Conservation (phyloP, 2,888 invertebrate species). For the Mythimna pallens region DNA sequence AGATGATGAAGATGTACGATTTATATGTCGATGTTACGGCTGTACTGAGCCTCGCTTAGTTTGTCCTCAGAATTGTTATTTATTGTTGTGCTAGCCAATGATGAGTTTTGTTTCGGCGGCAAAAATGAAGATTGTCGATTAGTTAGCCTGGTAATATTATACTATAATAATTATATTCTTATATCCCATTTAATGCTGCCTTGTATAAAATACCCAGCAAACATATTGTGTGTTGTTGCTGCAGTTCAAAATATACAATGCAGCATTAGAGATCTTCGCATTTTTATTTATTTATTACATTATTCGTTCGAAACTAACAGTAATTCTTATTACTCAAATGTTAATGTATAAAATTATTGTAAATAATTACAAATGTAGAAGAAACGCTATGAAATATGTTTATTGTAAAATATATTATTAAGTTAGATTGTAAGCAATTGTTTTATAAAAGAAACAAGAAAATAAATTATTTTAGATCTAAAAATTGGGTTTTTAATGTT, state of each 20-base stretch:
- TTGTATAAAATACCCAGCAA: constrained; percentile 32
- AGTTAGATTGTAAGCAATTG: constrained; percentile 84
- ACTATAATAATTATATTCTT: constrained; percentile 40
- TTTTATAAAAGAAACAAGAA: constrained; percentile 88
- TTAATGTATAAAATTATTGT: constrained; percentile 77
- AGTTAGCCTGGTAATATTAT: constrained; percentile 41
- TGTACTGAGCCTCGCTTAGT: constrained; percentile 49
- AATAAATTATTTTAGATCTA: constrained; percentile 90
- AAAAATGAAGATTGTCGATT: constrained; percentile 13
- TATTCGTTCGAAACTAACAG: constrained; percentile 32
- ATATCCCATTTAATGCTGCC: constrained; percentile 36
- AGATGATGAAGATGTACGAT: constrained; percentile 56
- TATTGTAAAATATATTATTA: constrained; percentile 83
- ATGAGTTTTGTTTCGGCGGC: constrained; percentile 29
- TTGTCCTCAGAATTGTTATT: constrained; percentile 54
- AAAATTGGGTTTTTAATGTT: constrained; percentile 31
- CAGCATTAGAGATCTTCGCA: constrained; percentile 33
- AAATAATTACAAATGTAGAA: constrained; percentile 79
- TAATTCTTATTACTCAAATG: constrained; percentile 60
- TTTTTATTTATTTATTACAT: constrained; percentile 42
- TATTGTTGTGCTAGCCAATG: constrained; percentile 55
- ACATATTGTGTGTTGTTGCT: constrained; percentile 30
- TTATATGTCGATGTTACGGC: constrained; percentile 53
- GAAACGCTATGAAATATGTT: constrained; percentile 83
- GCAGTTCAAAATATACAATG: constrained; percentile 39